Base-by-base conservation (phyloP, 2,113 vertebrate genomes). In the Bubo scandiacus region DNA sequence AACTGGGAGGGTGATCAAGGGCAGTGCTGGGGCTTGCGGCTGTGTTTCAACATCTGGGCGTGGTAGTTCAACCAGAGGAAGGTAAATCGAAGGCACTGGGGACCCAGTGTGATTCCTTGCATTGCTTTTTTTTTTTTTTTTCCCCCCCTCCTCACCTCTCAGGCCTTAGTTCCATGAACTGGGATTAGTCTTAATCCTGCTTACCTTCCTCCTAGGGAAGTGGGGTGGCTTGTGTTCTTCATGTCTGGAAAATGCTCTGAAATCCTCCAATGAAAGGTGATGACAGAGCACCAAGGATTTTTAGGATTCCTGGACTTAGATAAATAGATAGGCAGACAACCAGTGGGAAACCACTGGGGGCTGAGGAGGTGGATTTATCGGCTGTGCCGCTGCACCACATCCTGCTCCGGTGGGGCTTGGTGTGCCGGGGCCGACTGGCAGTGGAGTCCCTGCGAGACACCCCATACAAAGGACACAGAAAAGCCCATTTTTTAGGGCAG, bases 181-280 rank as follows among this genome's bases (percentile, higher is more conserved):
- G 79, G 88, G 82, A 88, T 96, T 94, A 86, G 55, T 70, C 40
- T 79, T 89, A 81, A 83, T 86, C 78, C 91, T 71, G 34, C 45
- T 84, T 78, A 54, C 23, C 17, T 9, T 59, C 52, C 18, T 84
- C 55, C 45, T 57, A 7, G 8, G 78, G 54, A 55, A 96, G 34
- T 0, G 0, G 72, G 29, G 55, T 45, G 23, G 81, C 57, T 94
- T 93, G 54, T 71, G 80, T 74, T 78, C 32, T 55, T 90, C 68
- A 3, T 27, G 25, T 90, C 93, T 38, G 74, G 23, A 72, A 94
- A 93, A 66, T 52, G 61, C 94, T 94, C 65, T 12, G 52, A 88
- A 90, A 92, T 95, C 86, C 82, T 86, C 63, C 0, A 2, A 81
- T 78, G 79, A 82, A 92, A 96, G 95, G 71, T 57, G 63, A 80